Percentiles rank a stretch among this genome's conserved stretches.
phyloP scores from a whole-genome alignment of 2,888 invertebrate genomes.

The Pharmacophagus antenor region DNA sequence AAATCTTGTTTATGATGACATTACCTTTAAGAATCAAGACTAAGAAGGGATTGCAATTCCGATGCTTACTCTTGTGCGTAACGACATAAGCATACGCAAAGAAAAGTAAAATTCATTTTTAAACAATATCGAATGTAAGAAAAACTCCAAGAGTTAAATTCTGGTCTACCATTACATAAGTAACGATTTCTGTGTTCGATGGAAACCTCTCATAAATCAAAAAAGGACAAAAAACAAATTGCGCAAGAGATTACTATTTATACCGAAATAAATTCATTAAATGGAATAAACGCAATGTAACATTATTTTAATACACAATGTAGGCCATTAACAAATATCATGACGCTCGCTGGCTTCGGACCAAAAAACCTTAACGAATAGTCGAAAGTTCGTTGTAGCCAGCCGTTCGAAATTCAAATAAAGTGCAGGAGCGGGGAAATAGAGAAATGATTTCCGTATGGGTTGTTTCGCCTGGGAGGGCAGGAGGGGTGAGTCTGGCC shows the following conservation, averaged over 20 bases:
- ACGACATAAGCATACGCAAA: too few species aligned
- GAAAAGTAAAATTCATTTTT: too few species aligned
- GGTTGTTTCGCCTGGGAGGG: slow-evolving; percentile 41
- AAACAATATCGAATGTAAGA: too few species aligned
- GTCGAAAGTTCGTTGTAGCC: slow-evolving; percentile 22
- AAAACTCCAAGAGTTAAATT: background rate
- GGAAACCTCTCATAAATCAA: background rate
- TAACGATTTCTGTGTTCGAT: background rate
- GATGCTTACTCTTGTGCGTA: too few species aligned
- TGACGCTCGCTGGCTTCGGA: slow-evolving; percentile 11
- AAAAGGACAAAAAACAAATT: too few species aligned
- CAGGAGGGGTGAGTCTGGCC: slow-evolving; percentile 50
- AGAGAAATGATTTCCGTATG: slow-evolving; percentile 38
- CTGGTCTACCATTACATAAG: background rate
- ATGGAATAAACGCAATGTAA: slow-evolving; percentile 3
- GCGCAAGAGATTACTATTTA: too few species aligned
- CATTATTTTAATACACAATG: slow-evolving; percentile 12
- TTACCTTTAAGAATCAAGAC: too few species aligned
- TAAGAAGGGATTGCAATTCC: too few species aligned
- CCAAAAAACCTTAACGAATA: slow-evolving; percentile 26
- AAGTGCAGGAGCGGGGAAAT: slow-evolving; percentile 37
- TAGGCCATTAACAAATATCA: slow-evolving; percentile 17
- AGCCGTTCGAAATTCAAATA: slow-evolving; percentile 35
- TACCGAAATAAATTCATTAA: background rate
- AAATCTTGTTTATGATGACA: too few species aligned